Evolutionary conservation across 2,888 invertebrate species (phyloP), one percentile per base, ranked within the genome.

Genomic region (Himalopsyche tibetana): DNA sequence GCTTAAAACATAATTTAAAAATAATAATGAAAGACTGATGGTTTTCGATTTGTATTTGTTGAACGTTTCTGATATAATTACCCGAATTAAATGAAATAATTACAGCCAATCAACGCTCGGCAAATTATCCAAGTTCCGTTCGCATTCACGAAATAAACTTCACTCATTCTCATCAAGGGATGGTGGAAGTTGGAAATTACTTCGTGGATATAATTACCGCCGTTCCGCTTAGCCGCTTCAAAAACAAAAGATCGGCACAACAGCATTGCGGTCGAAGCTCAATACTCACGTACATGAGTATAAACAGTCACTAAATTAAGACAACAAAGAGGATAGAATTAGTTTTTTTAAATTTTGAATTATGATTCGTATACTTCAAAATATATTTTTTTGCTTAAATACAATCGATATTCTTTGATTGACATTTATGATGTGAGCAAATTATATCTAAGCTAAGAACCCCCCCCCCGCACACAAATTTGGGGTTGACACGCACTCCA

Each of bases 41-140:
- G 15, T 15, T 51, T 51, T 51, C 15, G 51, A 12, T 51, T 51
- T 51, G 51, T 74, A 15, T 74, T 74, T 74, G 36, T 36, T 74
- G 74, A 74, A 74, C 74, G 74, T 74, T 84, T 80, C 84, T 84
- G 84, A 84, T 85, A 81, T 56, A 86, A 86, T 86, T 86, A 84
- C 81, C 83, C 82, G 83, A 86, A 86, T 86, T 86, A 84, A 84
- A 86, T 45, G 74, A 74, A 84, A 84, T 86, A 86, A 86, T 86
- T 86, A 84, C 86, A 36, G 82, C 74, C 84, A 86, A 86, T 86
- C 86, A 86, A 84, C 85, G 80, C 82, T 28, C 38, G 28, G 74
- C 74, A 51, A 51, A 51, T 51, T 80, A 80, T 80, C 80, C 42
- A 42, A 51, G 80, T 80, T 51, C 19, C 80, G 45, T 80, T 74